A percentile compares a stretch with the other conserved stretches of the same genome.
These are phyloP conservation scores for Fregata magnificens DNA, from an alignment of 2,113 vertebrate species.

Conservation along the genomic window DNA sequence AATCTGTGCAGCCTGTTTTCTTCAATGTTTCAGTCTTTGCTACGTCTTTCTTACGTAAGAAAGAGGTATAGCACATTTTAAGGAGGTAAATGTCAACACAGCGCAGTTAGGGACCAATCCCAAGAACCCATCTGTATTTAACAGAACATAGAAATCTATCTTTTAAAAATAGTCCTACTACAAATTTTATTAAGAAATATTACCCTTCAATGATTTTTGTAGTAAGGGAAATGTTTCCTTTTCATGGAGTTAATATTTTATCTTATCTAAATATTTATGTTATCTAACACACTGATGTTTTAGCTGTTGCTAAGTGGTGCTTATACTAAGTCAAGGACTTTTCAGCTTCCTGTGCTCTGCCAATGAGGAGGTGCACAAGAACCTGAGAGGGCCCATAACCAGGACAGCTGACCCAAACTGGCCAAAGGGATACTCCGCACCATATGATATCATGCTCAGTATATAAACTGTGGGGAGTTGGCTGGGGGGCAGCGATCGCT, in stretches of 20 bases:
- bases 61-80: not conserved
- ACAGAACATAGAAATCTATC: not conserved
- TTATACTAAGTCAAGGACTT: too few relatives aligned
- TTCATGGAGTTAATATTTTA: not conserved
- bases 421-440: too few relatives aligned
- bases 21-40: not conserved
- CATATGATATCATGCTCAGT: too few relatives aligned
- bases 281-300: too few relatives aligned
- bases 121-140: not conserved
- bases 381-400: too few relatives aligned
- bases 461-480: too few relatives aligned
- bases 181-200: not conserved
- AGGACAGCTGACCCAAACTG: too few relatives aligned
- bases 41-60: not conserved
- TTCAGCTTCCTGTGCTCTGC: too few relatives aligned
- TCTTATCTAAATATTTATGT: too few relatives aligned
- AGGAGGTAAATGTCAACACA: not conserved
- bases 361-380: too few relatives aligned
- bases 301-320: too few relatives aligned
- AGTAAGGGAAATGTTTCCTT: not conserved
- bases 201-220: not conserved
- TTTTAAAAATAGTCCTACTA: not conserved
- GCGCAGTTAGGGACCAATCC: not conserved
- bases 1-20: not conserved
- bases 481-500: too few relatives aligned